Percentiles rank a stretch among this genome's conserved stretches.
phyloP scores from a whole-genome alignment of 2,113 vertebrate species.

The Rhinoptilus africanus region DNA sequence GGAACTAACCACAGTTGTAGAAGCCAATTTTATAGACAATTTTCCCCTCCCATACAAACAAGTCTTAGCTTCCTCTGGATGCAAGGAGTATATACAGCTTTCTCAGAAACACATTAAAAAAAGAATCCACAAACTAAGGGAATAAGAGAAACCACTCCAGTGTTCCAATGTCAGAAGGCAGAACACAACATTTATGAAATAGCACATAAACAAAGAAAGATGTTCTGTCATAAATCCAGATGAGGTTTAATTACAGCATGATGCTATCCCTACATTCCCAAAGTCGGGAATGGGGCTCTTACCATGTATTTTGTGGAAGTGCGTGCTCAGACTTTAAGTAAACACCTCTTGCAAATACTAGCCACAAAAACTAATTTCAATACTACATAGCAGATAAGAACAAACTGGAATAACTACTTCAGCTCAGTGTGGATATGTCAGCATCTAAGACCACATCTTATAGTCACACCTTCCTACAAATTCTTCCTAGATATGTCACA shows the following conservation, averaged over 20 bases:
- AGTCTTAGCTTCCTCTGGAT: background rate
- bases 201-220: background rate
- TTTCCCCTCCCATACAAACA: background rate
- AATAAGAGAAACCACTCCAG: background rate
- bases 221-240: background rate
- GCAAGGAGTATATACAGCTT: background rate
- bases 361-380: background rate
- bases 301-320: background rate
- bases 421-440: background rate
- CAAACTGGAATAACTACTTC: background rate
- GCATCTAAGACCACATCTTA: background rate
- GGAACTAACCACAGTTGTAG: background rate
- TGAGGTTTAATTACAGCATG: background rate
- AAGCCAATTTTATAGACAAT: background rate
- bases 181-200: background rate
- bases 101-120: background rate
- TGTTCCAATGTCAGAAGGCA: background rate
- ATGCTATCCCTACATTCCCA: background rate
- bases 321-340: background rate
- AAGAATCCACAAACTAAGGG: background rate
- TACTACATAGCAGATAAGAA: background rate
- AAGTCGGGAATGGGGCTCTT: background rate
- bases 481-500: background rate
- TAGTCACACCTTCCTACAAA: background rate
- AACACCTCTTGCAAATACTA: background rate